These are phyloP conservation scores for Thrips palmi DNA, from an alignment of 1,140 invertebrate species.

Conservation along the genomic window DNA sequence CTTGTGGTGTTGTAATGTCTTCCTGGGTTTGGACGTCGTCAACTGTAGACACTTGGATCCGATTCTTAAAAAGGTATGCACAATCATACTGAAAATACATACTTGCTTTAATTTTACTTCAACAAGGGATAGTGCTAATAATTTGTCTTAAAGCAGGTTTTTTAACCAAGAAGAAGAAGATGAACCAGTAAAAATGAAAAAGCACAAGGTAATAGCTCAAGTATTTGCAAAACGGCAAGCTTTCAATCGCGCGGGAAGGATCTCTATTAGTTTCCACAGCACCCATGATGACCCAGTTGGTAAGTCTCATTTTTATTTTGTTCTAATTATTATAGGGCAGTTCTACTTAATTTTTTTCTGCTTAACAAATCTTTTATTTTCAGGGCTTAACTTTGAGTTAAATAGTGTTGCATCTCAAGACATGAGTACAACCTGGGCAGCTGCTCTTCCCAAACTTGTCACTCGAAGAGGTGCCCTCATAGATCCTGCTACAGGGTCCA, in stretches of 20 bases:
- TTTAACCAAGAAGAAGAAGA: conserved; percentile 42
- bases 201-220: conserved; percentile 79
- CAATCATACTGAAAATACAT: conserved; percentile 4
- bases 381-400: conserved; percentile 58
- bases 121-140: neutral
- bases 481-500: conserved; percentile 32
- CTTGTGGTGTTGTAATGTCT: conserved; percentile 69
- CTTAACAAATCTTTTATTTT: conserved; percentile 13
- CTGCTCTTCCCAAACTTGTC: conserved; percentile 69
- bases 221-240: conserved; percentile 76
- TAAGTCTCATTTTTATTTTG: conserved; percentile 15
- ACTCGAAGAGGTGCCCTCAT: conserved; percentile 56
- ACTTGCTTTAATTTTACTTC: neutral
- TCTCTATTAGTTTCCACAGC: conserved; percentile 71
- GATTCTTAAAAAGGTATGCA: conserved; percentile 58
- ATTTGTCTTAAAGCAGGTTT: conserved; percentile 15
- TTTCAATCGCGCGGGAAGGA: conserved; percentile 57
- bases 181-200: conserved; percentile 55
- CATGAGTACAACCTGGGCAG: conserved; percentile 68
- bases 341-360: conserved; percentile 6
- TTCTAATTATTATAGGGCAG: neutral
- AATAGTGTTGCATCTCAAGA: conserved; percentile 58
- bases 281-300: conserved; percentile 79
- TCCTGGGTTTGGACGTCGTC: conserved; percentile 82
- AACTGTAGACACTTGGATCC: conserved; percentile 61